Evolutionary conservation across 2,888 invertebrate species (phyloP).

Genomic region (Myathropa florea): DNA sequence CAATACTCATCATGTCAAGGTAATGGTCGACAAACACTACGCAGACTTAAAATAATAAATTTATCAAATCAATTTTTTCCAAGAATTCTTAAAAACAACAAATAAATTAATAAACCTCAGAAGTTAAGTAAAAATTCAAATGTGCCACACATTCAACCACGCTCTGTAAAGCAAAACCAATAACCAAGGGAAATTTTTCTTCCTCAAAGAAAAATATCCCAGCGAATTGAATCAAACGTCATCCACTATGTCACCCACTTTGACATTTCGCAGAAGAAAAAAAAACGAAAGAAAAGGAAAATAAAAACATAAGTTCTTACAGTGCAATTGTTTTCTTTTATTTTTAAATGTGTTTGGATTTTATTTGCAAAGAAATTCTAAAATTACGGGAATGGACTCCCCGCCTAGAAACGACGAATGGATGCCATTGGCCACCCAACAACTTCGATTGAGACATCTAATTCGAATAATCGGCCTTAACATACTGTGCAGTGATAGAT

Average conservation of each 20-base stretch:
- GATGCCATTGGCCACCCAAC: constrained; percentile 91
- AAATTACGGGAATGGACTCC: constrained; percentile 75
- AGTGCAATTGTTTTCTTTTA: constrained; percentile 52
- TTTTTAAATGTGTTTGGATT: constrained; percentile 61
- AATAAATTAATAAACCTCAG: background rate
- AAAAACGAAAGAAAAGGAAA: constrained; percentile 40
- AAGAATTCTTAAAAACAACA: background rate
- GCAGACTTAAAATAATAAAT: no score
- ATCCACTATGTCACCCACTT: constrained; percentile 9
- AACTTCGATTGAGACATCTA: constrained; percentile 90
- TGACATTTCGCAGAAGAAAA: constrained; percentile 33
- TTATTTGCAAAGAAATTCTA: constrained; percentile 20
- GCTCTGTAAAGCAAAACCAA: background rate
- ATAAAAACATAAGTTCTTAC: constrained; percentile 63
- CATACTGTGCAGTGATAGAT: constrained; percentile 78
- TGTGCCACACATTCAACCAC: background rate
- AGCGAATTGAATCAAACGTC: constrained; percentile 28
- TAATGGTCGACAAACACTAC: no score
- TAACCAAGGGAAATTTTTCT: background rate
- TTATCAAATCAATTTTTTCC: background rate
- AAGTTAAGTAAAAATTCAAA: background rate
- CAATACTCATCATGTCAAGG: no score
- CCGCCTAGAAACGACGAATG: constrained; percentile 88
- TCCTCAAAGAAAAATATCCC: background rate
- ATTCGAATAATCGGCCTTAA: constrained; percentile 88